Conservation (phyloP, 2,797 vertebrate genomes). For the Sebastes vulpes region DNA sequence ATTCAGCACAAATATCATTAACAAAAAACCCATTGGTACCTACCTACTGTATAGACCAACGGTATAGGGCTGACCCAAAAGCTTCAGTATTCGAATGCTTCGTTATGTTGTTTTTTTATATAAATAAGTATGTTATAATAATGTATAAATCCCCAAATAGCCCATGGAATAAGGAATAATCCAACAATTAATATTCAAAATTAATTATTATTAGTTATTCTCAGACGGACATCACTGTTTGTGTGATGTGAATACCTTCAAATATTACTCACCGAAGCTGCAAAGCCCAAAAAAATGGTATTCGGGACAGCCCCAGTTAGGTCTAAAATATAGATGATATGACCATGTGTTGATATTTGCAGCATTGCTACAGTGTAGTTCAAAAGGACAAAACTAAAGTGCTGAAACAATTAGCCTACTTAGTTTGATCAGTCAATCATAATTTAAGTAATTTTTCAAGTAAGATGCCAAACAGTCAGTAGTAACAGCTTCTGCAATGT, state of each 20-base stretch:
- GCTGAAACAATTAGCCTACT: neutral
- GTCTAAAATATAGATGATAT: neutral
- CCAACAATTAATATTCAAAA: no score
- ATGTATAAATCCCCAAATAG: neutral
- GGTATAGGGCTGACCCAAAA: no score
- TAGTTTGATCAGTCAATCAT: neutral
- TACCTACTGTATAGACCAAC: no score
- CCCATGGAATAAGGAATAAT: no score
- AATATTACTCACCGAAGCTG: rapidly evolving
- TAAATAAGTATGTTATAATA: neutral
- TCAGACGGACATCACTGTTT: no score
- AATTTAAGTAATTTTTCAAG: neutral
- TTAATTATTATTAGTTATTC: no score
- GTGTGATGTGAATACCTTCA: neutral
- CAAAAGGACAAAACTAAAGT: neutral
- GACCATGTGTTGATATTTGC: neutral
- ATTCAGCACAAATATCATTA: neutral
- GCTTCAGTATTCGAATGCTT: no score
- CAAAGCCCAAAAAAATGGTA: neutral
- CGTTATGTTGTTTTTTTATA: no score
- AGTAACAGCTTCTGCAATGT: neutral
- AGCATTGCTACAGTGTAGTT: neutral
- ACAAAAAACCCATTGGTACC: neutral
- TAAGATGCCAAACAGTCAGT: neutral
- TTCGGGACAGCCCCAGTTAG: neutral